Percentiles rank a stretch among this genome's conserved stretches.
Conservation (phyloP, 1,140 invertebrate species). For the Drosophila fuyamai region DNA sequence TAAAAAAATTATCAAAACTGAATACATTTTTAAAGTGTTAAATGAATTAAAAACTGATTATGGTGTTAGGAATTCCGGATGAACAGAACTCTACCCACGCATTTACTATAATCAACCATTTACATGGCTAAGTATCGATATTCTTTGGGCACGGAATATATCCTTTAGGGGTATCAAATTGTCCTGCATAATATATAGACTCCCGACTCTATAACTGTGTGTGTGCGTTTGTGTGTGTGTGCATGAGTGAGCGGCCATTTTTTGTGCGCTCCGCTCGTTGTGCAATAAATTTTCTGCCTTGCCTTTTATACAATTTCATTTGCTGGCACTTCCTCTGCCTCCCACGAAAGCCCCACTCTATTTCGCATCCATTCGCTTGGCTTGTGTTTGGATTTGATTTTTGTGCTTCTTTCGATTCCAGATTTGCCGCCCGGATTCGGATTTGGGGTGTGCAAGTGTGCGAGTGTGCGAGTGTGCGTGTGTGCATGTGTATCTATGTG, state of each 20-base stretch:
- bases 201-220: conserved; percentile 11
- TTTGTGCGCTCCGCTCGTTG: conserved; percentile 62
- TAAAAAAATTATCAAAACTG: no score
- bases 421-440: conserved; percentile 74
- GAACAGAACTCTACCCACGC: no score
- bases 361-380: conserved; percentile 67
- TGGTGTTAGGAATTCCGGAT: no score
- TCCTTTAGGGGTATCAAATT: conserved; percentile 36
- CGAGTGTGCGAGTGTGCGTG: conserved; percentile 11
- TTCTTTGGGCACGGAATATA: conserved; percentile 1
- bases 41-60: no score
- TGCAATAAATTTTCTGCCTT: conserved; percentile 81
- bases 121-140: background rate
- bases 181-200: conserved; percentile 18
- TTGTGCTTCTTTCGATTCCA: conserved; percentile 73
- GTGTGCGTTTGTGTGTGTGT: conserved; percentile 13
- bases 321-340: conserved; percentile 46
- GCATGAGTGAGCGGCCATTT: conserved; percentile 53
- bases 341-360: background rate
- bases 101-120: background rate
- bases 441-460: conserved; percentile 5
- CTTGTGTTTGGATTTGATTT: conserved; percentile 80
- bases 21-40: no score
- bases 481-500: conserved; percentile 37
- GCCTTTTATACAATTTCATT: conserved; percentile 83